Evolutionary conservation across 2,797 vertebrate genomes (phyloP), one percentile per base, ranked within the genome.

Genomic region (Poecilia gillii): DNA sequence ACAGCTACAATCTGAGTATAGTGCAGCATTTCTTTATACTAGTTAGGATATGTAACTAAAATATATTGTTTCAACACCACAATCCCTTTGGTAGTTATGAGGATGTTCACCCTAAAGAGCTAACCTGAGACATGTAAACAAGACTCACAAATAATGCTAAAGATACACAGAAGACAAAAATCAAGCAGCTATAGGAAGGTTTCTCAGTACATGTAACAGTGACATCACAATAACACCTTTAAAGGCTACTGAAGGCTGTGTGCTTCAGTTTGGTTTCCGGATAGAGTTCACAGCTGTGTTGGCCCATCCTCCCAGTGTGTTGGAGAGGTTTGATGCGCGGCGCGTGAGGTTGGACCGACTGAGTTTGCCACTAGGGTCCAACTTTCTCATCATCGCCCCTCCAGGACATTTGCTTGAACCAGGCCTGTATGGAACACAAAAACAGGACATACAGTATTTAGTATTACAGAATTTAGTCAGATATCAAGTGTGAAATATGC

Each of bases 221-320:
- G 59, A 91, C 51, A 57, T 73, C 55, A 86, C 71, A 71, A 39
- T 47, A 77, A 84, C 47, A 81, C 28, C 76, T 59, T 75, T 85
- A 74, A 78, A 86, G 75, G 73, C 64, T 84, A 77, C 13, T 84
- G 66, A 87, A 92, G 76, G 84, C 81, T 57, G 76, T 33, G 57
- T 33, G 59, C 72, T 75, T 95, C 81, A 95, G 85, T 90, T 91
- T 70, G 91, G 73, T 81, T 96, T 95, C 80, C 77, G 78, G 79
- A 96, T 78, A 77, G 85, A 94, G 80, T 86, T 92, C 75, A 90
- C 86, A 57, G 95, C 90, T 43, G 86, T 87, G 80, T 94, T 84
- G 46, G 94, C 94, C 95, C 93, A 96, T 76, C 89, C 90, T 76
- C 92, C 94, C 78, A 96, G 20, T 0, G 82, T 85, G 87, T 91